phyloP scores from a whole-genome alignment of 2,888 invertebrate species.

The Dicyrtomina minuta region DNA sequence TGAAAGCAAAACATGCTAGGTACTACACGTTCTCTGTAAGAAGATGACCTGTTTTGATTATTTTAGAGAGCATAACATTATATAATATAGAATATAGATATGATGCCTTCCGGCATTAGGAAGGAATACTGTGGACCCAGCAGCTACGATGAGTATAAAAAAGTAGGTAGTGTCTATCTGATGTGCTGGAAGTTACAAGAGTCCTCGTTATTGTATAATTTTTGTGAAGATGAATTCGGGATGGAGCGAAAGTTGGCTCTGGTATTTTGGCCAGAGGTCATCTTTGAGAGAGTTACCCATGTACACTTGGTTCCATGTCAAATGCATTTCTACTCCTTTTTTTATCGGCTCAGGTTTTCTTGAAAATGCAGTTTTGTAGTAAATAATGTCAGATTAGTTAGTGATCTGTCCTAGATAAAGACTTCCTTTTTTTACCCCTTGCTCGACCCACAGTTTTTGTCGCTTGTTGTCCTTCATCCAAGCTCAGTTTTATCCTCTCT shows the following conservation, averaged over 20 bases:
- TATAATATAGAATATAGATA: no score
- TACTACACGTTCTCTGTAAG: no score
- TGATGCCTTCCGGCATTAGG: no score
- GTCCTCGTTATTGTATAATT: no score
- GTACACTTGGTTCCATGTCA: constrained; percentile 30
- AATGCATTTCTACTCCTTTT: constrained; percentile 25
- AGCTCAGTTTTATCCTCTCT: constrained; percentile 10
- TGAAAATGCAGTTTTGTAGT: constrained; percentile 39
- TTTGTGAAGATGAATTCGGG: no score
- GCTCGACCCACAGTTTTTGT: constrained; percentile 21
- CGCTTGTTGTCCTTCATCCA: constrained; percentile 10
- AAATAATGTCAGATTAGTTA: constrained; percentile 41
- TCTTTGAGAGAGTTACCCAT: constrained; percentile 17
- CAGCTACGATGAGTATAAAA: no score
- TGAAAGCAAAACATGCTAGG: no score
- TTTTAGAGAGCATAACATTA: no score
- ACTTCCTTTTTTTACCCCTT: constrained; percentile 10
- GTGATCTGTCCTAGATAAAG: constrained; percentile 40
- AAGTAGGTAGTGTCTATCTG: no score
- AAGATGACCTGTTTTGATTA: no score
- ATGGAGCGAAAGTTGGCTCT: not conserved
- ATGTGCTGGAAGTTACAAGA: no score
- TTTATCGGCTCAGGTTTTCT: constrained; percentile 30
- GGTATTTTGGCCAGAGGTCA: constrained; percentile 17
- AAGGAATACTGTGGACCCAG: no score